Conservation (phyloP, 2,888 invertebrate genomes). For the Endotricha flammealis region DNA sequence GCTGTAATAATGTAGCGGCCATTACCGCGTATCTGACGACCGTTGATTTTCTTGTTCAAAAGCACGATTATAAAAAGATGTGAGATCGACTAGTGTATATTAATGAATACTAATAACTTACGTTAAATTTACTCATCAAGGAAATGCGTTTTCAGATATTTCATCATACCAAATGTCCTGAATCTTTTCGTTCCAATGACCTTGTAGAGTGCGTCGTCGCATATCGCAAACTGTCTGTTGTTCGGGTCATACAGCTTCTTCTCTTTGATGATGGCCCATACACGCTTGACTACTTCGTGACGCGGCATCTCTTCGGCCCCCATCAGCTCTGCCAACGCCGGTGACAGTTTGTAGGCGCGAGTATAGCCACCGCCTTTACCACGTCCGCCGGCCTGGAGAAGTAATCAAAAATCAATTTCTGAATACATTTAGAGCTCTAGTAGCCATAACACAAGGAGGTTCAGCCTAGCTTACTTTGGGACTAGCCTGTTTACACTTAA, state of each 20-base stretch:
- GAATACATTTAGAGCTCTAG: no score
- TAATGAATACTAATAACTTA: no score
- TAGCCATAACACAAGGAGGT: no score
- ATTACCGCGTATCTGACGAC: no score
- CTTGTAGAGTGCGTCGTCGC: slow-evolving; percentile 92
- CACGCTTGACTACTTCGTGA: slow-evolving; percentile 91
- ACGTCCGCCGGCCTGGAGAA: slow-evolving; percentile 43
- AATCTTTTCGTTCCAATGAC: slow-evolving; percentile 95
- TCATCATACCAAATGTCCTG: slow-evolving; percentile 98
- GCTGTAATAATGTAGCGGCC: no score
- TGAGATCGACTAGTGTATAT: no score
- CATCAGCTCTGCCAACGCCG: slow-evolving; percentile 89
- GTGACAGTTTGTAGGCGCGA: slow-evolving; percentile 88
- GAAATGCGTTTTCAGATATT: slow-evolving; percentile 95
- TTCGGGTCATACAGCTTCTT: slow-evolving; percentile 94
- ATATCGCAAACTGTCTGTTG: slow-evolving; percentile 96
- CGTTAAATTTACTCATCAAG: slow-evolving; percentile 70
- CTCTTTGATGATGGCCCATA: slow-evolving; percentile 94
- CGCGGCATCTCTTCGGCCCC: slow-evolving; percentile 91
- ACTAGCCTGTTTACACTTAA: no score
- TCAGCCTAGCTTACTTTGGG: no score
- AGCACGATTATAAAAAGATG: no score
- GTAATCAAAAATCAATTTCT: not conserved
- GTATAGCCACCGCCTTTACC: slow-evolving; percentile 88
- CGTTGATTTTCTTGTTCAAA: no score